Conservation (phyloP, 2,797 vertebrate species). For the Sciaenops ocellatus region DNA sequence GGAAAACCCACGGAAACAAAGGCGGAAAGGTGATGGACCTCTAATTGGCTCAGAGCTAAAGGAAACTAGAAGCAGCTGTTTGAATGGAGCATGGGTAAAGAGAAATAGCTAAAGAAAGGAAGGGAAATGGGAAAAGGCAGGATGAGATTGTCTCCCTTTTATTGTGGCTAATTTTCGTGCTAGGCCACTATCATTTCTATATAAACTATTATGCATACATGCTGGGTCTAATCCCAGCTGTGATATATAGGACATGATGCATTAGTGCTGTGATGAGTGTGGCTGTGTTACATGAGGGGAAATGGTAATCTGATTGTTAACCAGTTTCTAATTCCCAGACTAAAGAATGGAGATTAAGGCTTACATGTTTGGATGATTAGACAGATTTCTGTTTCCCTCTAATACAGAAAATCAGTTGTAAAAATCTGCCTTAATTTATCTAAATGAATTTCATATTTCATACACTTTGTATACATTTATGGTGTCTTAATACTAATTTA, state of each 20-base stretch:
- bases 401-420: constrained; percentile 36
- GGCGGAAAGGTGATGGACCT: constrained; percentile 74
- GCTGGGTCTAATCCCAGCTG: constrained; percentile 31
- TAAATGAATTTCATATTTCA: neutral
- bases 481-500: neutral
- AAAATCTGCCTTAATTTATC: neutral
- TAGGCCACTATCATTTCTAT: neutral
- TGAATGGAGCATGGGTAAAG: constrained; percentile 19
- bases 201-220: neutral
- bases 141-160: neutral
- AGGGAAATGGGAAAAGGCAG: neutral
- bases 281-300: constrained; percentile 32
- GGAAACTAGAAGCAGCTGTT: constrained; percentile 75
- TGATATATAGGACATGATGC: constrained; percentile 63
- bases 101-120: neutral
- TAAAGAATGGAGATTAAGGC: constrained; percentile 56
- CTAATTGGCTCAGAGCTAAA: constrained; percentile 73
- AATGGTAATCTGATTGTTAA: constrained; percentile 69
- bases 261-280: constrained; percentile 46
- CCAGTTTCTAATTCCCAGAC: constrained; percentile 65
- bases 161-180: neutral
- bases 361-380: constrained; percentile 65
- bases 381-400: constrained; percentile 55
- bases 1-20: constrained; percentile 65
- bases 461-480: neutral